These are phyloP conservation scores for Plestiodon gilberti DNA, from an alignment of 2,113 vertebrate genomes.

Conservation along the genomic window DNA sequence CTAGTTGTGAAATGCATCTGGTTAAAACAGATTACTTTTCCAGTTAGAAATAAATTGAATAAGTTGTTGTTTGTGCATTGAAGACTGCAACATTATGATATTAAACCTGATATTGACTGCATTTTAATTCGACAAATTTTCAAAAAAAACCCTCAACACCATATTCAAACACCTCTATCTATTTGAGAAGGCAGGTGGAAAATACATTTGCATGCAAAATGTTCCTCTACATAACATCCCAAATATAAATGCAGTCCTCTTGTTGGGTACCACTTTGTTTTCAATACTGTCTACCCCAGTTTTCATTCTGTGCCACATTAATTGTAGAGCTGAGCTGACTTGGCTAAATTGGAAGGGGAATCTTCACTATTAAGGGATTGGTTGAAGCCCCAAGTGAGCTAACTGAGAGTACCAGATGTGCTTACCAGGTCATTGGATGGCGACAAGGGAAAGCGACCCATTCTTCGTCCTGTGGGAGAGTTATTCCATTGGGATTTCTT, in stretches of 20 bases:
- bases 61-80: no score
- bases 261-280: background rate
- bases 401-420: background rate
- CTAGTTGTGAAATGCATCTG: no score
- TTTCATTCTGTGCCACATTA: background rate
- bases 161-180: no score
- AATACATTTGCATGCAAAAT: background rate
- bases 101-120: no score
- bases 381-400: background rate
- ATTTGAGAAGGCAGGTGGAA: background rate
- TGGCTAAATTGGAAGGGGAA: background rate
- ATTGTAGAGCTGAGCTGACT: background rate
- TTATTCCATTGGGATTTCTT: conserved; percentile 21
- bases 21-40: no score
- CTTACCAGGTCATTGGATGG: conserved; percentile 13
- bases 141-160: no score
- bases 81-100: no score
- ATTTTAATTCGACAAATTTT: no score
- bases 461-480: conserved; percentile 12
- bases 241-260: background rate
- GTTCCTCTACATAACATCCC: background rate
- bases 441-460: background rate
- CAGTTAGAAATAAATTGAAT: no score
- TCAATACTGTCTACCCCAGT: background rate
- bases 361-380: background rate